Evolutionary conservation across 2,113 vertebrate species (phyloP).

Genomic region (Oncorhynchus kisutch): DNA sequence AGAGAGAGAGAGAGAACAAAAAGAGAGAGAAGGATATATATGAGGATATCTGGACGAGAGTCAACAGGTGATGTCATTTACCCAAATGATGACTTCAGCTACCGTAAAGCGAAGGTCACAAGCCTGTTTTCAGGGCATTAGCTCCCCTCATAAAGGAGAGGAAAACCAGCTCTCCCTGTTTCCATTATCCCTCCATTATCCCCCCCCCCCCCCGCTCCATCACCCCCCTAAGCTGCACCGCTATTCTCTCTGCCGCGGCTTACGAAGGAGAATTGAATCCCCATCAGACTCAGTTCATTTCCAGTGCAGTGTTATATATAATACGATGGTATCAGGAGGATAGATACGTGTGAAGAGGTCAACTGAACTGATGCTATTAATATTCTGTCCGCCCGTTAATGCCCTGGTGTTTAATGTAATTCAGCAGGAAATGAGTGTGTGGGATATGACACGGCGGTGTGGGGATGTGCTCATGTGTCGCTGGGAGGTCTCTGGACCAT

Average conservation of each 20-base stretch:
- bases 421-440: constrained; percentile 45
- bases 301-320: constrained; percentile 27
- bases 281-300: constrained; percentile 47
- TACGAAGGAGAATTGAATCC: constrained; percentile 30
- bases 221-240: constrained; percentile 18
- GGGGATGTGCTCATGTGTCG: no score
- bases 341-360: constrained; percentile 60
- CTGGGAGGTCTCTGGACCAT: constrained; percentile 27
- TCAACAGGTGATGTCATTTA: constrained; percentile 67
- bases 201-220: constrained; percentile 32
- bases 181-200: constrained; percentile 34
- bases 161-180: not conserved
- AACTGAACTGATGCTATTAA: constrained; percentile 62
- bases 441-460: constrained; percentile 15
- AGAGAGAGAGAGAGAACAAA: constrained; percentile 4
- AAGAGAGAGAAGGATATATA: not conserved
- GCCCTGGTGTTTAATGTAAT: constrained; percentile 50
- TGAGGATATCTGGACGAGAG: constrained; percentile 7
- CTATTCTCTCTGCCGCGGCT: not conserved
- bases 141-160: not conserved
- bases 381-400: constrained; percentile 44
- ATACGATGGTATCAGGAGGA: constrained; percentile 47
- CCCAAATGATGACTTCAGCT: constrained; percentile 38
- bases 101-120: constrained; percentile 26
- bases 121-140: constrained; percentile 33